Percentiles rank a stretch among this genome's conserved stretches.
These are phyloP conservation scores for Psammodynastes pulverulentus DNA, from an alignment of 2,113 vertebrate species.

Conservation along the genomic window DNA sequence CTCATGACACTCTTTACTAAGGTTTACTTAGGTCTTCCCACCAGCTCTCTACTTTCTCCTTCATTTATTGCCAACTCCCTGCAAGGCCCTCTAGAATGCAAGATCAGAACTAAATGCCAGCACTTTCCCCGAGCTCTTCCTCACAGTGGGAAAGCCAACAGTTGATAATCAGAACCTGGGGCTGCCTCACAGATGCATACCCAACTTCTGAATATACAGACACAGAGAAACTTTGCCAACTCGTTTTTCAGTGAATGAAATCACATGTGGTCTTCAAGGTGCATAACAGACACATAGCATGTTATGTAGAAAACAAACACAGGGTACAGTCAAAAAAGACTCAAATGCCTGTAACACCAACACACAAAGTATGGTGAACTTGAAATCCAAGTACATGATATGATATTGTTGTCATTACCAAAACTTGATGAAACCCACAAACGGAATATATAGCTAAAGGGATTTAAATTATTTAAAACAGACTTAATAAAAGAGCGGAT, in stretches of 20 bases:
- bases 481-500: background rate
- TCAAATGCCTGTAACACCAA: background rate
- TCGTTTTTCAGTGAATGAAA: background rate
- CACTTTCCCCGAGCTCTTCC: background rate
- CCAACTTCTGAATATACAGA: background rate
- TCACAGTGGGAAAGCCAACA: background rate
- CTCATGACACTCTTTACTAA: background rate
- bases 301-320: background rate
- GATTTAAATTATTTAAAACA: background rate
- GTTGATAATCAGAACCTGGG: background rate
- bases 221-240: background rate
- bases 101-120: background rate
- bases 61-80: background rate
- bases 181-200: background rate
- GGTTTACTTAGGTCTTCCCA: background rate
- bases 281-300: background rate
- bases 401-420: background rate
- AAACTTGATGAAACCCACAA: background rate
- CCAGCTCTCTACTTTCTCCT: background rate
- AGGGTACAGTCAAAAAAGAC: background rate
- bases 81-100: background rate
- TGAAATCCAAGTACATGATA: background rate
- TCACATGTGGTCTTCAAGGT: background rate
- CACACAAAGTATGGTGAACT: background rate
- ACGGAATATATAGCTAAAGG: background rate